Conservation (phyloP, 2,888 invertebrate species). For the Pristionchus entomophagus region DNA sequence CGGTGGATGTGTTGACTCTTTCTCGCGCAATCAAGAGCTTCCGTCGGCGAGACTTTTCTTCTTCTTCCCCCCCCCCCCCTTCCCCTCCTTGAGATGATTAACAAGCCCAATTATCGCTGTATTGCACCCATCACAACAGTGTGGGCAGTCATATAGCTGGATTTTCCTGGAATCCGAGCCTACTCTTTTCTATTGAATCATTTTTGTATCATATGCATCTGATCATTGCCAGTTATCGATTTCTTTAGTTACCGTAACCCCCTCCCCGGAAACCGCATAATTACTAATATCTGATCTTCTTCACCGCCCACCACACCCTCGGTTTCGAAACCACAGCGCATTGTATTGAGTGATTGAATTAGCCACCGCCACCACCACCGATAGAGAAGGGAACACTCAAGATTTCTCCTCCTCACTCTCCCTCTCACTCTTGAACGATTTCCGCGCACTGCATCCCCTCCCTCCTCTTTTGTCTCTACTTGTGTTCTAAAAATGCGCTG, state of each 20-base stretch:
- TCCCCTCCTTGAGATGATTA: background rate
- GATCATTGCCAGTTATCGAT: too few species aligned
- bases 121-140: background rate
- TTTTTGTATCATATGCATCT: too few species aligned
- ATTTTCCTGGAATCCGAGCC: too few species aligned
- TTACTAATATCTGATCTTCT: background rate
- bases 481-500: too few species aligned
- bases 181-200: too few species aligned
- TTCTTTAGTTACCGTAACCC: too few species aligned
- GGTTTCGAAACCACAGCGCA: background rate
- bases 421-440: background rate
- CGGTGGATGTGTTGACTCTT: background rate
- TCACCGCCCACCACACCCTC: background rate
- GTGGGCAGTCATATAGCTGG: too few species aligned
- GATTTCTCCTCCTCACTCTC: too few species aligned
- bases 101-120: slow-evolving; percentile 34
- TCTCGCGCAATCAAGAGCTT: slow-evolving; percentile 19
- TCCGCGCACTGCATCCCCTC: too few species aligned
- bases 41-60: slow-evolving; percentile 8
- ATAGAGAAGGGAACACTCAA: background rate
- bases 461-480: background rate
- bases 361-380: too few species aligned
- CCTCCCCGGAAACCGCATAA: too few species aligned
- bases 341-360: slow-evolving; percentile 24
- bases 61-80: background rate